Evolutionary conservation across 2,113 vertebrate genomes (phyloP).

Genomic region (Willisornis vidua): DNA sequence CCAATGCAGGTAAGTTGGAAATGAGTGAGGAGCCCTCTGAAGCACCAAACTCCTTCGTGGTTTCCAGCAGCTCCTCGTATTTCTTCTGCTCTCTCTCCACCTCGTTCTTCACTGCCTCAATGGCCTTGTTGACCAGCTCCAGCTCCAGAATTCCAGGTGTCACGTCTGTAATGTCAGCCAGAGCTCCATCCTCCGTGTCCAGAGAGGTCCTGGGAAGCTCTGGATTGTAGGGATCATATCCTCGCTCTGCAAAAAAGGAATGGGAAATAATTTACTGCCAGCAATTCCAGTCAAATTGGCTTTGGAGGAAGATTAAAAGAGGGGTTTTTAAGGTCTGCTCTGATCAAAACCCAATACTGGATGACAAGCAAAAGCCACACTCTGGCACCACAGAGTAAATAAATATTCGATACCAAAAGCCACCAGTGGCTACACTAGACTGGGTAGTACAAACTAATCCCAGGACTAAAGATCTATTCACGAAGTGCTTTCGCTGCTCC

Average conservation of each 20-base stretch:
- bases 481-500: neutral
- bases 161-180: slow-evolving; percentile 51
- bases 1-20: neutral
- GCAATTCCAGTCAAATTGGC: neutral
- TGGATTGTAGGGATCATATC: slow-evolving; percentile 93
- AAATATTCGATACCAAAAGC: neutral
- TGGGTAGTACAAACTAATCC: neutral
- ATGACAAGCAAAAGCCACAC: neutral
- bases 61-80: slow-evolving; percentile 85
- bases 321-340: neutral
- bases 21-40: slow-evolving; percentile 60
- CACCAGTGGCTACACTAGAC: neutral
- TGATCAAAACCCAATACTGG: neutral
- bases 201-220: slow-evolving; percentile 80
- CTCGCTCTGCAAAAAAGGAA: slow-evolving; percentile 75
- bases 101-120: slow-evolving; percentile 88
- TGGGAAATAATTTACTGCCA: neutral
- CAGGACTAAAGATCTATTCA: neutral
- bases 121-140: slow-evolving; percentile 93
- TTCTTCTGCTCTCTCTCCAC: slow-evolving; percentile 92
- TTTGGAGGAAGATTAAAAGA: neutral
- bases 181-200: slow-evolving; percentile 72
- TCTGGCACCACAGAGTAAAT: neutral
- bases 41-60: slow-evolving; percentile 60
- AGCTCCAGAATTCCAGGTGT: slow-evolving; percentile 82